These are phyloP conservation scores for Diceros bicornis DNA, from an alignment of 2,797 vertebrate species.

Conservation along the genomic window DNA sequence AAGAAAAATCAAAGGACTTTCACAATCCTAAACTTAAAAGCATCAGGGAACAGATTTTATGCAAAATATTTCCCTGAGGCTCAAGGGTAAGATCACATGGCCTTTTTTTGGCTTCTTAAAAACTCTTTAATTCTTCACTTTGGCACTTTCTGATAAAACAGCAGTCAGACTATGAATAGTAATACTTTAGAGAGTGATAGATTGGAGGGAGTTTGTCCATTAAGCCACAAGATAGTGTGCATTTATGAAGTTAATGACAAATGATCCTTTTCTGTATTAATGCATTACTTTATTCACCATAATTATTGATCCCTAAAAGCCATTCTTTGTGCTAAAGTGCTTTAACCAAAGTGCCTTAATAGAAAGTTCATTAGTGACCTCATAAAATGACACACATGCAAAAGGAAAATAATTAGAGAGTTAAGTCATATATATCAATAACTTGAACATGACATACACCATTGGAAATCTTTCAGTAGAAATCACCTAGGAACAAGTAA, in stretches of 20 bases:
- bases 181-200: neutral
- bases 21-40: conserved; percentile 71
- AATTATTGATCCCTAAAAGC: conserved; percentile 79
- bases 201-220: conserved; percentile 47
- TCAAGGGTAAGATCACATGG: conserved; percentile 65
- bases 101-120: conserved; percentile 59
- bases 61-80: conserved; percentile 71
- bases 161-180: conserved; percentile 46
- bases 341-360: conserved; percentile 60
- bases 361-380: conserved; percentile 76
- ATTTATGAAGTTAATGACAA: conserved; percentile 65
- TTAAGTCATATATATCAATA: conserved; percentile 41
- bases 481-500: conserved; percentile 19
- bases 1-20: conserved; percentile 70
- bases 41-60: conserved; percentile 72
- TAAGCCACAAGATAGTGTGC: conserved; percentile 49
- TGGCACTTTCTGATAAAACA: conserved; percentile 58
- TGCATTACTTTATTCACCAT: conserved; percentile 67
- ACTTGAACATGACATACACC: conserved; percentile 1
- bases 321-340: conserved; percentile 59
- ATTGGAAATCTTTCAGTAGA: conserved; percentile 13
- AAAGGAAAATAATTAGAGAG: conserved; percentile 53
- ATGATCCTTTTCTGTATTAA: conserved; percentile 61
- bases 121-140: conserved; percentile 63
- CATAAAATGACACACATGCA: conserved; percentile 43